A percentile compares a stretch with the other conserved stretches of the same genome.
phyloP scores from a whole-genome alignment of 2,113 vertebrate species.

The Odocoileus virginianus region DNA sequence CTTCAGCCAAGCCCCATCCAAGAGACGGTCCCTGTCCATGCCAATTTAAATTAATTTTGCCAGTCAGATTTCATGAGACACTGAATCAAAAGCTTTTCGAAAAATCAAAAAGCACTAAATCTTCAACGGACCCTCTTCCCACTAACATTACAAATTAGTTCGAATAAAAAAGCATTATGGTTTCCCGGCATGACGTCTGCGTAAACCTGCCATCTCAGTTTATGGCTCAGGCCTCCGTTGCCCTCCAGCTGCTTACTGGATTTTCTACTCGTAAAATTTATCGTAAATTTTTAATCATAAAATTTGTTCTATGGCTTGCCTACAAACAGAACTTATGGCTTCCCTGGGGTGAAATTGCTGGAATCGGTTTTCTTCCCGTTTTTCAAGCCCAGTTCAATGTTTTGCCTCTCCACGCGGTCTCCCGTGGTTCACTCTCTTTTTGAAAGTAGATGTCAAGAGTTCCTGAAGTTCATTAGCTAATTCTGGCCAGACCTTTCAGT shows the following conservation, averaged over 20 bases:
- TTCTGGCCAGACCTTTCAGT: slow-evolving; percentile 44
- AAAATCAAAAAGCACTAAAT: slow-evolving; percentile 70
- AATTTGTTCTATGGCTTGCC: slow-evolving; percentile 54
- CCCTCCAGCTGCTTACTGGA: slow-evolving; percentile 69
- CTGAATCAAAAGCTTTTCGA: slow-evolving; percentile 65
- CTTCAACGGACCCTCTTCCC: slow-evolving; percentile 34
- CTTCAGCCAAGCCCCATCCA: background rate
- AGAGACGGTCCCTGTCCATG: background rate
- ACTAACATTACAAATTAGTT: slow-evolving; percentile 56
- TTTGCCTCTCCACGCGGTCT: background rate
- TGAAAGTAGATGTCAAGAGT: slow-evolving; percentile 14
- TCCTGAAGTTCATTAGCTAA: slow-evolving; percentile 69
- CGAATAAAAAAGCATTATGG: background rate
- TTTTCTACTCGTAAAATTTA: slow-evolving; percentile 67
- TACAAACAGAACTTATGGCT: slow-evolving; percentile 32
- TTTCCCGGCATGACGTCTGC: slow-evolving; percentile 54
- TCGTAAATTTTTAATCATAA: slow-evolving; percentile 72
- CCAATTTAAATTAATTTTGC: slow-evolving; percentile 63
- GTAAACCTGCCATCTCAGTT: slow-evolving; percentile 66
- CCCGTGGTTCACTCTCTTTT: background rate
- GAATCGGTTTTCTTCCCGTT: background rate
- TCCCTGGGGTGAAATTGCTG: slow-evolving; percentile 32
- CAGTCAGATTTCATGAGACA: slow-evolving; percentile 61
- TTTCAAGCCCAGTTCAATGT: background rate
- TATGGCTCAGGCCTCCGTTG: slow-evolving; percentile 50